Evolutionary conservation across 2,888 invertebrate species (phyloP).

Genomic region (Drosophila colorata): DNA sequence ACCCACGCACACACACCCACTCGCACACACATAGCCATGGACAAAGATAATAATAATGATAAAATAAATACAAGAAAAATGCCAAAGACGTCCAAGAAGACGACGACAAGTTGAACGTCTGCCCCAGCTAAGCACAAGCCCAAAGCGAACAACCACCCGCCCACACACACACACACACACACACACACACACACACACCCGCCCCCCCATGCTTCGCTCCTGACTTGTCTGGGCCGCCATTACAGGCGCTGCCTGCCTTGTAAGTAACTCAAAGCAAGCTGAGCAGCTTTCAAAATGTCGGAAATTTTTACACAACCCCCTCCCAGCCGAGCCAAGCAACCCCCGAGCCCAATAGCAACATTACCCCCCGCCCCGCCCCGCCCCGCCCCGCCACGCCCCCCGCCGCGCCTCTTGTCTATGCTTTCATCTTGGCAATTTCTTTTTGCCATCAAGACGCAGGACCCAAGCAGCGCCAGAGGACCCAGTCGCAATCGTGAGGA

Average conservation of each 20-base stretch:
- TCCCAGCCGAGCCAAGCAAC: not conserved
- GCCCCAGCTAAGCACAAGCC: not conserved
- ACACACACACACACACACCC: not conserved
- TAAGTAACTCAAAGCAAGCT: slow-evolving; percentile 75
- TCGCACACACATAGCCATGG: slow-evolving; percentile 70
- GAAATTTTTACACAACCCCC: slow-evolving; percentile 68
- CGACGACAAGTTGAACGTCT: slow-evolving; percentile 11
- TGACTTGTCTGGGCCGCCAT: slow-evolving; percentile 55
- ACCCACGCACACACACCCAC: slow-evolving; percentile 24
- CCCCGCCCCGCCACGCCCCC: not conserved
- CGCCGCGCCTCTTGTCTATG: slow-evolving; percentile 54
- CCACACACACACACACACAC: not conserved
- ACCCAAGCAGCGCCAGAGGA: slow-evolving; percentile 14
- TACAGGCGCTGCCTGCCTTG: slow-evolving; percentile 39
- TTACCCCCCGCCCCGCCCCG: slow-evolving; percentile 10
- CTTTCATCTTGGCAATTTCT: slow-evolving; percentile 79
- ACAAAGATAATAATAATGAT: slow-evolving; percentile 84
- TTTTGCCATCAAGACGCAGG: slow-evolving; percentile 56
- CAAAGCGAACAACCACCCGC: not conserved
- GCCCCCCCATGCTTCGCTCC: slow-evolving; percentile 4
- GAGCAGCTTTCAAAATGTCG: slow-evolving; percentile 77
- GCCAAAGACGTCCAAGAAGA: slow-evolving; percentile 52
- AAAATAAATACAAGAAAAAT: slow-evolving; percentile 82
- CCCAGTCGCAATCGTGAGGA: slow-evolving; percentile 59
- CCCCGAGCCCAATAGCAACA: slow-evolving; percentile 3